Conservation (phyloP, 1,140 invertebrate species). For the Macrosteles quadrilineatus region DNA sequence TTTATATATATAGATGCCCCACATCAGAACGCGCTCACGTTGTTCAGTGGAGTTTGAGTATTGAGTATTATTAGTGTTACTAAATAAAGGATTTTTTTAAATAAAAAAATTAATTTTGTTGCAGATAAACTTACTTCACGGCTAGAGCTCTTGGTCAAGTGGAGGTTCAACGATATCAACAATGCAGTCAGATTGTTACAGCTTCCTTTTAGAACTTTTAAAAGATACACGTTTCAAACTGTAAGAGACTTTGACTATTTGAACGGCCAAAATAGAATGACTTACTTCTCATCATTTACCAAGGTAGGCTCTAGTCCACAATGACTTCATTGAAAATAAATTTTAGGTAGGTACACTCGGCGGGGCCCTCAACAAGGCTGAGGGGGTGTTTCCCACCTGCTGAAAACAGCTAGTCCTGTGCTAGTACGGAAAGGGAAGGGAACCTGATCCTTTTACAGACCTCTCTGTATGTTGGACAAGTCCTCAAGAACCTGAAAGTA, state of each 20-base stretch:
- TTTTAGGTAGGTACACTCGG: not conserved
- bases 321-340: not conserved
- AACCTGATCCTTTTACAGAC: not conserved
- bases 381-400: not conserved
- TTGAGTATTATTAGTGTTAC: not conserved
- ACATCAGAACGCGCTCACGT: not conserved
- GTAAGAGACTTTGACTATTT: not conserved
- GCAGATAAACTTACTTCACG: too few species aligned
- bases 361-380: not conserved
- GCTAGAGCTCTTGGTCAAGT: not conserved
- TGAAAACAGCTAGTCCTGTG: not conserved
- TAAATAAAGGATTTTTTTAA: too few species aligned
- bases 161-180: slow-evolving; percentile 7
- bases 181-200: not conserved
- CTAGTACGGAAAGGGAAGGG: not conserved
- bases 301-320: not conserved
- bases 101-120: too few species aligned
- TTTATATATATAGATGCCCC: too few species aligned
- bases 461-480: too few species aligned
- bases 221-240: not conserved
- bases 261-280: not conserved
- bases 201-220: not conserved
- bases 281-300: not conserved
- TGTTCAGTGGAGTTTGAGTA: too few species aligned
- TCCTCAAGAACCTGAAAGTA: too few species aligned